Percentiles rank a stretch among this genome's conserved stretches.
These are phyloP conservation scores for Pituophis catenifer DNA, from an alignment of 2,113 vertebrate species.

Conservation along the genomic window DNA sequence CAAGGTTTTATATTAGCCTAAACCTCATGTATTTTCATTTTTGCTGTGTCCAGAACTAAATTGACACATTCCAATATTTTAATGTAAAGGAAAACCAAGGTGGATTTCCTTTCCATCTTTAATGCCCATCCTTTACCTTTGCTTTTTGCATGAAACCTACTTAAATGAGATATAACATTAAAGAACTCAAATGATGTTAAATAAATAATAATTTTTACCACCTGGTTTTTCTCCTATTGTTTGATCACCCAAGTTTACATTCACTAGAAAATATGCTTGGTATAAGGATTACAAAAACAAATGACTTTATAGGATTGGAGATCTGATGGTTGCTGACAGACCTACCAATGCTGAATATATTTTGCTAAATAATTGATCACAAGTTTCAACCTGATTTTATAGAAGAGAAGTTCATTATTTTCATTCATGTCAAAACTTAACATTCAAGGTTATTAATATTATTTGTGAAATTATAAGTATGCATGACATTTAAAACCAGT, in stretches of 20 bases:
- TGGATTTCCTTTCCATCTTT: neutral
- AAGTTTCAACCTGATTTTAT: neutral
- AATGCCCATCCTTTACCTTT: neutral
- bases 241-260: neutral
- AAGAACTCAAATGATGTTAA: neutral
- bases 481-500: neutral
- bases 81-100: neutral
- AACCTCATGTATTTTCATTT: neutral
- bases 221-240: neutral
- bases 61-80: neutral
- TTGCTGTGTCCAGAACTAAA: neutral
- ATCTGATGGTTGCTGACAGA: neutral
- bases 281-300: neutral
- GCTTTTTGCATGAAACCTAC: neutral
- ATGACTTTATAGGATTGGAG: neutral
- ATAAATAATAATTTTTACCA: neutral
- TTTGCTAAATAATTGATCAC: neutral
- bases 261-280: neutral
- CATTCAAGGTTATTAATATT: neutral
- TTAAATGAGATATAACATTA: neutral
- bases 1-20: neutral
- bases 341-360: neutral
- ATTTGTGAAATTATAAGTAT: neutral
- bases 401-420: neutral
- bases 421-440: neutral